These are phyloP conservation scores for Drosophila grimshawi DNA, from an alignment of 1,140 invertebrate genomes.

Conservation along the genomic window DNA sequence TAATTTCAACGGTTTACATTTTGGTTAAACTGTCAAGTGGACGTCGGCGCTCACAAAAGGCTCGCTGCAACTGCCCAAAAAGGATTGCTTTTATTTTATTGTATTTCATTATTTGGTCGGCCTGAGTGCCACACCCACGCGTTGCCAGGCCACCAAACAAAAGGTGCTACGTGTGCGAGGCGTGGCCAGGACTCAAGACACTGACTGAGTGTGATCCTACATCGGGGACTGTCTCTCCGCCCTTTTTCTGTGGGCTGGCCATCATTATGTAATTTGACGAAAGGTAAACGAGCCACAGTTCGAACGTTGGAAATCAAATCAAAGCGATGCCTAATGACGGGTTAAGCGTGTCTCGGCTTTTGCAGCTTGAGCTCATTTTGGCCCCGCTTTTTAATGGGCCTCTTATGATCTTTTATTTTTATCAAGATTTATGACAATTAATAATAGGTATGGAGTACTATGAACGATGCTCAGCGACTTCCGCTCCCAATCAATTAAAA, in stretches of 20 bases:
- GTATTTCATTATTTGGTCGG: constrained; percentile 46
- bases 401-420: constrained; percentile 62
- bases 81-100: constrained; percentile 65
- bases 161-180: constrained; percentile 55
- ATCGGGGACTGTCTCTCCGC: not conserved
- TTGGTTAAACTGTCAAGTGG: constrained; percentile 81
- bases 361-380: constrained; percentile 70
- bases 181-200: constrained; percentile 48
- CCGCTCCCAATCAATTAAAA: constrained; percentile 78
- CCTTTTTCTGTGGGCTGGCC: constrained; percentile 53
- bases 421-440: constrained; percentile 84
- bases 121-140: constrained; percentile 60
- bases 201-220: too few relatives aligned
- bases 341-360: constrained; percentile 23
- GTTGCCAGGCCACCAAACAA: constrained; percentile 22
- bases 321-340: constrained; percentile 45
- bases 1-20: constrained; percentile 75
- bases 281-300: constrained; percentile 46
- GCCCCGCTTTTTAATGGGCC: constrained; percentile 23
- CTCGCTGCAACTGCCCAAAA: constrained; percentile 31
- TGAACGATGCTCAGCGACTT: constrained; percentile 57
- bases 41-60: constrained; percentile 21
- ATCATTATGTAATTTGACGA: constrained; percentile 81
- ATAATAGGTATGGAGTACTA: constrained; percentile 75
- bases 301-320: constrained; percentile 49